A percentile compares a stretch with the other conserved stretches of the same genome.
phyloP scores from a whole-genome alignment of 2,888 invertebrate genomes.

The Drosophila merina region DNA sequence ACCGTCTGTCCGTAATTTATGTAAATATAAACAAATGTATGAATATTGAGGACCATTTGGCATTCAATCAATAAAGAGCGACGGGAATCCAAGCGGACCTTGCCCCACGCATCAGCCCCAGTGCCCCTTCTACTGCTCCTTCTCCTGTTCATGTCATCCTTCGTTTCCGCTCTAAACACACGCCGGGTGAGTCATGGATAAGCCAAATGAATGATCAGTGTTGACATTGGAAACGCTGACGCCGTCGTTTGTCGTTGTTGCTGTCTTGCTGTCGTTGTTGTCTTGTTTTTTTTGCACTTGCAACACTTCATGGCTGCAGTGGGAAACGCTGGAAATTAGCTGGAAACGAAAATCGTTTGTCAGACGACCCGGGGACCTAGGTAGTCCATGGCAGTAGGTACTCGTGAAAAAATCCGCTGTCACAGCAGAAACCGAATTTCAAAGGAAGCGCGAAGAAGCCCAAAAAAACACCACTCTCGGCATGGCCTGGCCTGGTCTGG shows the following conservation, averaged over 20 bases:
- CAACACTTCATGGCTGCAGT: conserved; percentile 62
- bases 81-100: conserved; percentile 35
- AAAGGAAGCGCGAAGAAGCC: conserved; percentile 46
- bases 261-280: conserved; percentile 14
- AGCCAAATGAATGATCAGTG: conserved; percentile 67
- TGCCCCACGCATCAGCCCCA: conserved; percentile 31
- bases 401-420: conserved; percentile 60
- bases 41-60: conserved; percentile 10
- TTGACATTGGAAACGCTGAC: conserved; percentile 71
- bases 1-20: conserved; percentile 14
- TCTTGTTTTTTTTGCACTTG: conserved; percentile 44
- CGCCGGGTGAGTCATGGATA: conserved; percentile 65
- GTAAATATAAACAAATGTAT: conserved; percentile 18
- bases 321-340: conserved; percentile 61
- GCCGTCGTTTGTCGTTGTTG: conserved; percentile 30
- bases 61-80: conserved; percentile 24
- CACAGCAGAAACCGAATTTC: conserved; percentile 55
- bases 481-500: not conserved
- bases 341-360: conserved; percentile 66
- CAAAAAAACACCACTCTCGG: conserved; percentile 41
- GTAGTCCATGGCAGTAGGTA: conserved; percentile 32
- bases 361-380: conserved; percentile 43
- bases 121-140: conserved; percentile 2
- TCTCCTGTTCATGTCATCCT: conserved; percentile 20
- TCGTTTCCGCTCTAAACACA: conserved; percentile 53